Conservation (phyloP, 2,888 invertebrate species). For the Philopedon plagiatum region DNA sequence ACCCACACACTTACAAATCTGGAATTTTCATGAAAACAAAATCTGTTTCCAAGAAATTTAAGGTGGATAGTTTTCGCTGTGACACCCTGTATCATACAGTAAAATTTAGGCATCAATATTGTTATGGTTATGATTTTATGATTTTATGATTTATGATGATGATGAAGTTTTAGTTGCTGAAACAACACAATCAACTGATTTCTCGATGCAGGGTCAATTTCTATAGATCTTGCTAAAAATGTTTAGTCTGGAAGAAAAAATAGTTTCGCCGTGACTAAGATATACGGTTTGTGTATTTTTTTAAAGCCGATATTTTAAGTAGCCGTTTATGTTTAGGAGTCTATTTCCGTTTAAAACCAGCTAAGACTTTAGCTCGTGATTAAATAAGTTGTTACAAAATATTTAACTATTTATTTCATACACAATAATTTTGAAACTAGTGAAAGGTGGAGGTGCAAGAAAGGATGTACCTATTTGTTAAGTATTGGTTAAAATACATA, state of each 20-base stretch:
- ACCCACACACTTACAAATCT: too few relatives aligned
- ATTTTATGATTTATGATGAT: too few relatives aligned
- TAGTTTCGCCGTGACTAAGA: constrained; percentile 1
- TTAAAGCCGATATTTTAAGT: constrained; percentile 9
- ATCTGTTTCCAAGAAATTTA: too few relatives aligned
- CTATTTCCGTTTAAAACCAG: constrained; percentile 4
- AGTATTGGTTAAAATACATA: too few relatives aligned
- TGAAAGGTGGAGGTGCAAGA: too few relatives aligned
- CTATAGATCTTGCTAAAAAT: constrained; percentile 3
- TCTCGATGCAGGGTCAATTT: not conserved
- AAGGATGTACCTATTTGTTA: too few relatives aligned
- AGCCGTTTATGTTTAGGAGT: not conserved
- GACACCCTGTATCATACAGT: too few relatives aligned
- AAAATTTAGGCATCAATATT: too few relatives aligned
- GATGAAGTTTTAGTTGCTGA: not conserved
- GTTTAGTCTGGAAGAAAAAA: constrained; percentile 19
- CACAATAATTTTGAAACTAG: not conserved
- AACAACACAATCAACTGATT: not conserved
- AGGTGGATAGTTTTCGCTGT: too few relatives aligned
- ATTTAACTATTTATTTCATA: not conserved
- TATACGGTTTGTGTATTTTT: constrained; percentile 6
- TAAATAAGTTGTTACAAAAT: constrained; percentile 6
- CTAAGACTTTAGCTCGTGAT: not conserved
- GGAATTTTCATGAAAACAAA: too few relatives aligned
- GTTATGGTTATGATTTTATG: too few relatives aligned